These are phyloP conservation scores for Scaptomyza reducta DNA, from an alignment of 2,888 invertebrate species.

Conservation along the genomic window DNA sequence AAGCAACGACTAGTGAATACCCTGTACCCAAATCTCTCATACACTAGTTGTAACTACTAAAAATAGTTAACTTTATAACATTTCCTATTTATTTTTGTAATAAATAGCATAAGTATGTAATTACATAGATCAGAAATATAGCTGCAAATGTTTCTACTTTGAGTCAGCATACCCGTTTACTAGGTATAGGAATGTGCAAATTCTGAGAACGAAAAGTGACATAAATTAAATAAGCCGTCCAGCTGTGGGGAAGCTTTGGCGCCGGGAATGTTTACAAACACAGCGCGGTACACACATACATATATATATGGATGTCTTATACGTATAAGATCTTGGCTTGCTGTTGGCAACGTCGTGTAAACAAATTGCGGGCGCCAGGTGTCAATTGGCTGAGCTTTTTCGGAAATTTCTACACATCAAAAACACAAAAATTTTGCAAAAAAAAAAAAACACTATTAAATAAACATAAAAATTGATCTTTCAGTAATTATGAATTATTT, in stretches of 20 bases:
- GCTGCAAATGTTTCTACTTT: neutral
- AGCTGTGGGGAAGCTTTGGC: constrained; percentile 19
- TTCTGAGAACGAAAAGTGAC: constrained; percentile 10
- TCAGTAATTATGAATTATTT: neutral
- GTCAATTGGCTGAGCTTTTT: constrained; percentile 49
- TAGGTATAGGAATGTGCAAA: neutral
- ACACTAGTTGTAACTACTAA: neutral
- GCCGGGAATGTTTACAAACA: constrained; percentile 3
- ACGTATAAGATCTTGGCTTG: constrained; percentile 12
- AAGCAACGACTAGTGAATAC: constrained; percentile 3
- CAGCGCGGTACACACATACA: neutral
- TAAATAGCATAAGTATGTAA: no score
- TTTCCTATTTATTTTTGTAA: no score
- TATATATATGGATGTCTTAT: neutral
- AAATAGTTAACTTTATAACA: no score
- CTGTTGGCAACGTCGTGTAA: constrained; percentile 26
- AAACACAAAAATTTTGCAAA: neutral
- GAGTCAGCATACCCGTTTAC: neutral
- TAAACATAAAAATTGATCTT: neutral
- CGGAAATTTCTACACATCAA: constrained; percentile 34
- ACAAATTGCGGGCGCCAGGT: constrained; percentile 53
- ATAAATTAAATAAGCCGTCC: constrained; percentile 29
- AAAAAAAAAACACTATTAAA: neutral
- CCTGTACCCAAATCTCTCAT: neutral
- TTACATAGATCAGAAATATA: no score